These are phyloP conservation scores for Nezara viridula DNA, from an alignment of 2,888 invertebrate species.

Conservation along the genomic window DNA sequence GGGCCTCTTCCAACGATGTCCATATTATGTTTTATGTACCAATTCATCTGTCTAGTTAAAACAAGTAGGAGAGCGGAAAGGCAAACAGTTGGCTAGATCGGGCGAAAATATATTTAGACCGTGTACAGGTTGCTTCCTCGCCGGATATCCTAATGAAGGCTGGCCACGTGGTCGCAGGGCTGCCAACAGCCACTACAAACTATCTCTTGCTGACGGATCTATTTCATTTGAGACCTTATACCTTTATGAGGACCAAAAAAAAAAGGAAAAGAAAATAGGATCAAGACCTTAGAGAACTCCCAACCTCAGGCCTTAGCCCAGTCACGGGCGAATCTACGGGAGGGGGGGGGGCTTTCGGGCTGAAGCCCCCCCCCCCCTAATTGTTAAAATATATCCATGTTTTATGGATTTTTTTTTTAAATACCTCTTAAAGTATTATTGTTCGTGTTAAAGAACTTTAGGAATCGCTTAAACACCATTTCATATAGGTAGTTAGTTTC, in stretches of 20 bases:
- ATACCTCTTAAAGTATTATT: too few relatives aligned
- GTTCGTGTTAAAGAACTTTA: too few relatives aligned
- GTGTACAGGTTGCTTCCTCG: not conserved
- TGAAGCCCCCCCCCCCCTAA: too few relatives aligned
- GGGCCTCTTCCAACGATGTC: not conserved
- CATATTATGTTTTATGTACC: not conserved
- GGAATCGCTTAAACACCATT: too few relatives aligned
- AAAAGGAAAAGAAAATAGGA: not conserved
- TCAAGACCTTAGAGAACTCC: not conserved
- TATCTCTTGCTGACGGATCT: not conserved
- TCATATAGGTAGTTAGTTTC: too few relatives aligned
- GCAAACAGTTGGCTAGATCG: not conserved
- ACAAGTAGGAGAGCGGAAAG: not conserved
- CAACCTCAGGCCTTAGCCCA: too few relatives aligned
- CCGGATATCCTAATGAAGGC: conserved; percentile 46
- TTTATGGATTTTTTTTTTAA: too few relatives aligned
- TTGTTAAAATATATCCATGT: too few relatives aligned
- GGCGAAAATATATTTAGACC: conserved; percentile 31
- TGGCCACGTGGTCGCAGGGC: conserved; percentile 10
- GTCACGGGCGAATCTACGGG: too few relatives aligned
- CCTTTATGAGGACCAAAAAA: not conserved
- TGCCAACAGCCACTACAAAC: not conserved
- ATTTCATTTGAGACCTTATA: not conserved
- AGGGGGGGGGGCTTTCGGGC: too few relatives aligned
- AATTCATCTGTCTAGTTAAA: conserved; percentile 17